A percentile compares a stretch with the other conserved stretches of the same genome.
These are phyloP conservation scores for Rhinogobius similis DNA, from an alignment of 2,113 vertebrate species.

Conservation along the genomic window DNA sequence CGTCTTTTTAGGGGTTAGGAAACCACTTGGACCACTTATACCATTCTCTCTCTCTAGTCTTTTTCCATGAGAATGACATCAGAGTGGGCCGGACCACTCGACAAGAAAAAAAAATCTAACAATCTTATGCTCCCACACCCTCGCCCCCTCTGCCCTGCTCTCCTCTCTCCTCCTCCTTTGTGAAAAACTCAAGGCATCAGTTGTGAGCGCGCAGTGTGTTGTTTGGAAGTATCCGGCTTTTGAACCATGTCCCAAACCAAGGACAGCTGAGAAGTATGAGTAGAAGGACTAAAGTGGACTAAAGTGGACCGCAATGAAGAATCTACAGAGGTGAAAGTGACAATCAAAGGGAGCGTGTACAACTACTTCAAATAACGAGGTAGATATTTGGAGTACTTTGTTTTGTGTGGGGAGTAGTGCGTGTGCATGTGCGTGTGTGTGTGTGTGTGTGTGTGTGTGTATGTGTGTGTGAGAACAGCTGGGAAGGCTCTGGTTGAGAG, in stretches of 20 bases:
- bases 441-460: slow-evolving; percentile 7
- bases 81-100: slow-evolving; percentile 75
- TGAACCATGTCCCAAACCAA: slow-evolving; percentile 67
- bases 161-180: slow-evolving; percentile 62
- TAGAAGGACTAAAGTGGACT: slow-evolving; percentile 12
- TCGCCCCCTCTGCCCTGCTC: slow-evolving; percentile 43
- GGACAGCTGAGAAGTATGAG: slow-evolving; percentile 50
- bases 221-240: slow-evolving; percentile 56
- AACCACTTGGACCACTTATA: slow-evolving; percentile 44
- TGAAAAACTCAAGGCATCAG: slow-evolving; percentile 74
- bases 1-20: slow-evolving; percentile 20
- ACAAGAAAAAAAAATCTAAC: slow-evolving; percentile 28
- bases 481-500: slow-evolving; percentile 47
- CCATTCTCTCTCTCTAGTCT: slow-evolving; percentile 40
- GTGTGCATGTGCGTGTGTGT: neutral
- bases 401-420: neutral
- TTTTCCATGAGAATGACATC: slow-evolving; percentile 79
- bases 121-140: slow-evolving; percentile 59
- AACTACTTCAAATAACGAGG: slow-evolving; percentile 54
- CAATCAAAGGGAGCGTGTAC: slow-evolving; percentile 47
- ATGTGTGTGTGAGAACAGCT: slow-evolving; percentile 42
- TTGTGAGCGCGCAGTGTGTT: slow-evolving; percentile 63
- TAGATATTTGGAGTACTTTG: slow-evolving; percentile 39
- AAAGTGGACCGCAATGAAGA: slow-evolving; percentile 61
- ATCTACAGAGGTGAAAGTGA: slow-evolving; percentile 50